Percentiles rank a stretch among this genome's conserved stretches.
Conservation (phyloP, 2,797 vertebrate genomes). For the Falco rusticolus region DNA sequence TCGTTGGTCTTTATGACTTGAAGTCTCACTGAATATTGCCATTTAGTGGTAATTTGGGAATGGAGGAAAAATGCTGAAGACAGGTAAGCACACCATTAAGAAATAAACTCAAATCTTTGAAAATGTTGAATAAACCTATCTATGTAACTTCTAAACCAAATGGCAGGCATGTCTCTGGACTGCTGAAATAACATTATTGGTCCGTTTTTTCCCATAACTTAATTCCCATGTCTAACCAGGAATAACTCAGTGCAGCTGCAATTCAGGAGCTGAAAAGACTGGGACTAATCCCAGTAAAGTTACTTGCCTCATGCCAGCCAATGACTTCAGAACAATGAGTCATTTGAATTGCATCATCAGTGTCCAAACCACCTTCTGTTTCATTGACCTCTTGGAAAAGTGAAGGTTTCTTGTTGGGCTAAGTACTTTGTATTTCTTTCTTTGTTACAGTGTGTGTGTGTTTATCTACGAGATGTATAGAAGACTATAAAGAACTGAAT, state of each 20-base stretch:
- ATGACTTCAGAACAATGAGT: conserved; percentile 17
- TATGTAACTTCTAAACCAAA: not conserved
- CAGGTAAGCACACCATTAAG: not conserved
- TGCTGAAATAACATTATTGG: conserved; percentile 3
- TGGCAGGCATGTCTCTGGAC: not conserved
- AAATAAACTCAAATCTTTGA: not conserved
- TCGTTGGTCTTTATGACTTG: not conserved
- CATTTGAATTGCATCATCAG: conserved; percentile 16
- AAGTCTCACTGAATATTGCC: not conserved
- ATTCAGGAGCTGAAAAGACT: not conserved
- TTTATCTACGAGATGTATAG: not conserved
- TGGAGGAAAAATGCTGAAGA: not conserved
- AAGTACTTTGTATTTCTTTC: not conserved
- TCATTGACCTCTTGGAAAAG: not conserved
- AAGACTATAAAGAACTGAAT: not conserved
- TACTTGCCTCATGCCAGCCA: conserved; percentile 6
- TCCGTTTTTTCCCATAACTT: not conserved
- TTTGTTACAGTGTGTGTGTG: not conserved
- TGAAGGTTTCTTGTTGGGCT: not conserved
- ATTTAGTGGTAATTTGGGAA: not conserved
- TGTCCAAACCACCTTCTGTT: conserved; percentile 36
- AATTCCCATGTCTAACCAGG: not conserved
- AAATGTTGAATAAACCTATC: not conserved
- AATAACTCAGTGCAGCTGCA: conserved; percentile 44
- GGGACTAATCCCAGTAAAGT: conserved; percentile 10